Conservation (phyloP, 2,113 vertebrate species). For the Petrocephalus zakoni region DNA sequence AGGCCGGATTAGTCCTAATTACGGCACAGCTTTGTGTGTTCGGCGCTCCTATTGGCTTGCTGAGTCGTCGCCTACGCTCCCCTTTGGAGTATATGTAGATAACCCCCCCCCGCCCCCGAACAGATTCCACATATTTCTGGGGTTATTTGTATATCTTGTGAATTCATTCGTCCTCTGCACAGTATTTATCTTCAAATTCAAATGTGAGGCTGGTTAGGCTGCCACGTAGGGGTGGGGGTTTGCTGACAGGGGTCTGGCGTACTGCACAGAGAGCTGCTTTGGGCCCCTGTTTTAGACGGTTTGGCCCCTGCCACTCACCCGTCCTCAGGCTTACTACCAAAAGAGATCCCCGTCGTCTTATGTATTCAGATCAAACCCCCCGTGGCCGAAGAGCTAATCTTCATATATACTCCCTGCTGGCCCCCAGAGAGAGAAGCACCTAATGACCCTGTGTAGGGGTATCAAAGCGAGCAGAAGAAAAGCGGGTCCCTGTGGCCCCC, state of each 20-base stretch:
- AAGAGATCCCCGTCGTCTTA: not conserved
- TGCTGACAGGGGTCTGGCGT: not conserved
- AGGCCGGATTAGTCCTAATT: conserved; percentile 52
- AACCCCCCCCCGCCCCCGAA: conserved; percentile 40
- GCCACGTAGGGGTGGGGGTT: conserved; percentile 45
- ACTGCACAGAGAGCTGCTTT: not conserved
- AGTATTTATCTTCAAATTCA: conserved; percentile 54
- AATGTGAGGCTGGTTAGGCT: conserved; percentile 60
- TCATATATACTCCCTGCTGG: not conserved
- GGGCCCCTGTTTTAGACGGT: too few species aligned
- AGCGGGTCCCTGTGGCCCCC: not conserved
- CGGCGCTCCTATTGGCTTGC: conserved; percentile 48
- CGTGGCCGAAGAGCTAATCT: not conserved
- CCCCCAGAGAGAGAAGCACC: not conserved
- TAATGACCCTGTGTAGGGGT: not conserved
- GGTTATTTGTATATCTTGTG: conserved; percentile 49
- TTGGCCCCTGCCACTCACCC: not conserved
- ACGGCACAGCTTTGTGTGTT: conserved; percentile 39
- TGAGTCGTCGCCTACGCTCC: conserved; percentile 10
- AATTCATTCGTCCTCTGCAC: conserved; percentile 53
- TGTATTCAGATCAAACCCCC: conserved; percentile 1
- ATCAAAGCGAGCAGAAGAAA: not conserved
- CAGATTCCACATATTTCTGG: conserved; percentile 33
- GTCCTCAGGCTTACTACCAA: not conserved
- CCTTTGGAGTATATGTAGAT: conserved; percentile 47